A percentile compares a stretch with the other conserved stretches of the same genome.
Conservation (phyloP, 2,888 invertebrate species). For the Himalopsyche japonica region DNA sequence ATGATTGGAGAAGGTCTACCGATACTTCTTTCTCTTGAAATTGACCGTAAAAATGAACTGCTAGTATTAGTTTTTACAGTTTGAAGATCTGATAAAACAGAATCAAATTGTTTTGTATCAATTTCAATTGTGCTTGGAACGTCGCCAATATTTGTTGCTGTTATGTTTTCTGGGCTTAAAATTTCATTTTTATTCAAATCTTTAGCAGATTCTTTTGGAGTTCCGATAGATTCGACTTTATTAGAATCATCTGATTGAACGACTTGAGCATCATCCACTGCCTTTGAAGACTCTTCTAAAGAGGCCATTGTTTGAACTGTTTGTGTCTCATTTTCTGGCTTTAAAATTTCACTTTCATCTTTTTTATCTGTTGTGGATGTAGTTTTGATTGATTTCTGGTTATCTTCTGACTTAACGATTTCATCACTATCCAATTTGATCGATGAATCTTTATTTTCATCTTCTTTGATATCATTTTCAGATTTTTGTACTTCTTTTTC, state of each 20-base stretch:
- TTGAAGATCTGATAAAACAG: constrained; percentile 8
- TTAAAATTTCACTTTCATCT: too few relatives aligned
- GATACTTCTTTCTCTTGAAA: constrained; percentile 21
- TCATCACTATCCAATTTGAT: too few relatives aligned
- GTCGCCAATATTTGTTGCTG: constrained; percentile 1
- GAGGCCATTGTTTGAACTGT: too few relatives aligned
- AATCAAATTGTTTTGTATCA: constrained; percentile 19
- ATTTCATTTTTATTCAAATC: neutral
- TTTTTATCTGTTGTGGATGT: too few relatives aligned
- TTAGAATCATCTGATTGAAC: constrained; percentile 31
- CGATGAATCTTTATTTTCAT: too few relatives aligned
- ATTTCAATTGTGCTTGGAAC: constrained; percentile 36
- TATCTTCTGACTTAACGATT: too few relatives aligned
- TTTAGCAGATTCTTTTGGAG: neutral
- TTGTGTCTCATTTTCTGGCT: too few relatives aligned
- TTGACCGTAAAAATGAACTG: neutral
- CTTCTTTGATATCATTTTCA: too few relatives aligned
- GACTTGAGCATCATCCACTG: constrained; percentile 42
- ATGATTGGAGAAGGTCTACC: neutral
- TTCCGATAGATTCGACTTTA: constrained; percentile 5
- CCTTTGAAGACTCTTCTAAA: constrained; percentile 20
- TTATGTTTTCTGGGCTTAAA: neutral
- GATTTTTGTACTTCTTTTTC: too few relatives aligned
- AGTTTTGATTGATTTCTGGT: too few relatives aligned
- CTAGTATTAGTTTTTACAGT: neutral